Percentiles rank a stretch among this genome's conserved stretches.
These are phyloP conservation scores for Phyllostomus hastatus DNA, from an alignment of 2,113 vertebrate species.

Conservation along the genomic window DNA sequence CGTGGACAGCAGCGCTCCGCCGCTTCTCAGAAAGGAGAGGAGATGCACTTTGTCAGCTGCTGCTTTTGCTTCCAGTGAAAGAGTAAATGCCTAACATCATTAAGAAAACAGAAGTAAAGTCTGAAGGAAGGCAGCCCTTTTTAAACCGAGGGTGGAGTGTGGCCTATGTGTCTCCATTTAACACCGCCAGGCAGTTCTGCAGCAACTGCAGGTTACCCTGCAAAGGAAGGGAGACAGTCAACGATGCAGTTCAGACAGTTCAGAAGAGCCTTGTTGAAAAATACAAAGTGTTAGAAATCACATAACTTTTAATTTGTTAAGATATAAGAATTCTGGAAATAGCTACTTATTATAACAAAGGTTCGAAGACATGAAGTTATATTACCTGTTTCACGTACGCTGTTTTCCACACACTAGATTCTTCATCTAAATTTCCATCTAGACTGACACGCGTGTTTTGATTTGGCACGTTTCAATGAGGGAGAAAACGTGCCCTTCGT, in stretches of 20 bases:
- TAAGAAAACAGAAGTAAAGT: constrained; percentile 81
- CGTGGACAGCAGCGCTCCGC: constrained; percentile 28
- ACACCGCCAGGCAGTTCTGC: constrained; percentile 95
- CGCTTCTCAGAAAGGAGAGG: constrained; percentile 76
- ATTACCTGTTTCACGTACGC: background rate
- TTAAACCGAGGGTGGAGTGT: constrained; percentile 74
- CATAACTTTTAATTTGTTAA: background rate
- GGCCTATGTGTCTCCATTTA: constrained; percentile 95
- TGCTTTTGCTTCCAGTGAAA: constrained; percentile 77
- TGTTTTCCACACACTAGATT: background rate
- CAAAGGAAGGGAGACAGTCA: constrained; percentile 63
- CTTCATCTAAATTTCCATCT: no score
- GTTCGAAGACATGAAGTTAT: background rate
- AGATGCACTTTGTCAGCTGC: constrained; percentile 77
- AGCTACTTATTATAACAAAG: background rate
- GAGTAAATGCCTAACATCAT: constrained; percentile 77
- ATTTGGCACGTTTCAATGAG: no score
- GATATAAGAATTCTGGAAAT: background rate
- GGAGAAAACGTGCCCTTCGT: no score
- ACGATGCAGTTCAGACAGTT: background rate
- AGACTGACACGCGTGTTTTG: no score
- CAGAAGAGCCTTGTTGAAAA: background rate
- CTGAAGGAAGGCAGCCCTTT: constrained; percentile 87
- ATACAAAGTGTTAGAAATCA: background rate
- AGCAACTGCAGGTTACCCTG: constrained; percentile 97